Percentiles rank a stretch among this genome's conserved stretches.
Conservation (phyloP, 2,888 invertebrate species). For the Erynnis tages region DNA sequence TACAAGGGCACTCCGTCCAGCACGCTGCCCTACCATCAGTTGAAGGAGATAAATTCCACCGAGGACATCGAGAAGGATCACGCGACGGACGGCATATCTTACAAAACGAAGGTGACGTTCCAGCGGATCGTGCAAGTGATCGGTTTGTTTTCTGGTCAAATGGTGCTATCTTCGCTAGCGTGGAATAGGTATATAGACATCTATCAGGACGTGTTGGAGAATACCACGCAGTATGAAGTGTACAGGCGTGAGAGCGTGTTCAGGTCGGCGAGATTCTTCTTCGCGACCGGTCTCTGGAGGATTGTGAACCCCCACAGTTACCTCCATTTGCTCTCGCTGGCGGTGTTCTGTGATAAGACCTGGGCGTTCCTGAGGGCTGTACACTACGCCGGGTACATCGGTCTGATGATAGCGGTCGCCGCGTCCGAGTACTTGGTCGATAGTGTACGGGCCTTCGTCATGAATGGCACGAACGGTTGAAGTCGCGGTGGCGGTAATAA, state of each 20-base stretch:
- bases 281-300: conserved; percentile 88
- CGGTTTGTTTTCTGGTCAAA: conserved; percentile 85
- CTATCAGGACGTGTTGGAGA: conserved; percentile 89
- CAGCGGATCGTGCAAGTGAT: conserved; percentile 85
- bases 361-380: conserved; percentile 88
- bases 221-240: conserved; percentile 76
- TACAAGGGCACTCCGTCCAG: conserved; percentile 84
- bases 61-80: conserved; percentile 73
- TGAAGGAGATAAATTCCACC: conserved; percentile 65
- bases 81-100: conserved; percentile 78
- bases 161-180: conserved; percentile 87
- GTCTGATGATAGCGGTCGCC: conserved; percentile 84
- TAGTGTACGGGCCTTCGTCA: conserved; percentile 50
- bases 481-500: too few relatives aligned
- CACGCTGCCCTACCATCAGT: conserved; percentile 73
- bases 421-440: conserved; percentile 86
- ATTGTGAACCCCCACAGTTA: conserved; percentile 90
- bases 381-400: conserved; percentile 87
- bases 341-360: conserved; percentile 90
- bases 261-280: conserved; percentile 87
- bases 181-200: conserved; percentile 93
- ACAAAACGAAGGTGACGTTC: conserved; percentile 85
- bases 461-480: conserved; percentile 26
- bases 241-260: conserved; percentile 81
- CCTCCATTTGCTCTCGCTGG: conserved; percentile 86